Percentiles rank a stretch among this genome's conserved stretches.
Conservation (phyloP, 1,140 invertebrate genomes). For the Drosophila truncata region DNA sequence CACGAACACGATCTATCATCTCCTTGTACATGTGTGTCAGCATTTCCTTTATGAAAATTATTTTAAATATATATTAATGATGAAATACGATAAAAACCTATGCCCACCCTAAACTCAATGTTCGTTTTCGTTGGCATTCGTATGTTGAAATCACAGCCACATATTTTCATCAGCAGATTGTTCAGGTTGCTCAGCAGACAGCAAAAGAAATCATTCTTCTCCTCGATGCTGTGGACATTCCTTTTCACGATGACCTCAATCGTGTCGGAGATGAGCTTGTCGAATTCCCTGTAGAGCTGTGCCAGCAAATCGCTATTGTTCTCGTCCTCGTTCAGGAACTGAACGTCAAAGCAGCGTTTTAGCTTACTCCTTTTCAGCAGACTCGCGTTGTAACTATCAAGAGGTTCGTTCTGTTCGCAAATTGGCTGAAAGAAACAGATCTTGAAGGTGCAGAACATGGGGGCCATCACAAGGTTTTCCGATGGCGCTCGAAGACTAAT, state of each 20-base stretch:
- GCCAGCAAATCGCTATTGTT: conserved; percentile 13
- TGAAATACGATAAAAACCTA: too few species aligned
- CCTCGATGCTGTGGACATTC: conserved; percentile 20
- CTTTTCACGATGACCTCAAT: conserved; percentile 52
- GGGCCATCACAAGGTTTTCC: background rate
- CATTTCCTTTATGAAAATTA: conserved; percentile 58
- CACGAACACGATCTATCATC: conserved; percentile 56
- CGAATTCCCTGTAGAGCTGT: conserved; percentile 58
- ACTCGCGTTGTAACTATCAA: conserved; percentile 59
- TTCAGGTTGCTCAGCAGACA: conserved; percentile 57
- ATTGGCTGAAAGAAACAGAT: conserved; percentile 66
- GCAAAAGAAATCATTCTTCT: conserved; percentile 53
- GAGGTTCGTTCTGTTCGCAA: conserved; percentile 27
- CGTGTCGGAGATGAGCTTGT: conserved; percentile 55
- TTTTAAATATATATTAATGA: background rate
- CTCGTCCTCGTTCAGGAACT: conserved; percentile 1
- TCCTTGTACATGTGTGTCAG: conserved; percentile 69
- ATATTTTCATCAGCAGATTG: conserved; percentile 61
- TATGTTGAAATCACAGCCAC: conserved; percentile 63
- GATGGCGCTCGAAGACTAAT: background rate
- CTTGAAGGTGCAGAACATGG: conserved; percentile 62
- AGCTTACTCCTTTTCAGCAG: conserved; percentile 28
- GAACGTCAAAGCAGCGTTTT: conserved; percentile 25
- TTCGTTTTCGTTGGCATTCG: conserved; percentile 67
- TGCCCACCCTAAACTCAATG: conserved; percentile 66